These are phyloP conservation scores for Nannobrachium achirus DNA, from an alignment of 2,113 vertebrate genomes.

Conservation along the genomic window DNA sequence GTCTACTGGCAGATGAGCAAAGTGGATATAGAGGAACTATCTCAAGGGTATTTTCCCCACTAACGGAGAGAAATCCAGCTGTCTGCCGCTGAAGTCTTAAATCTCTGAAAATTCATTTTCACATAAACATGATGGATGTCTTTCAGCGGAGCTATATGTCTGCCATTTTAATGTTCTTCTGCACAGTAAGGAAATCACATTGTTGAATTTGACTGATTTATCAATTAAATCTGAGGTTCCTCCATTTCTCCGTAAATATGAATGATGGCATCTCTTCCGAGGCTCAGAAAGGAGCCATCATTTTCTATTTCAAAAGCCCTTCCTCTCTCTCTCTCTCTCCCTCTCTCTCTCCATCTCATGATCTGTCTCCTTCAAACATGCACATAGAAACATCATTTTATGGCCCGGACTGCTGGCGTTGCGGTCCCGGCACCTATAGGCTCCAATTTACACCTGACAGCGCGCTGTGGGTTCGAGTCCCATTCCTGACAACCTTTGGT, in stretches of 20 bases:
- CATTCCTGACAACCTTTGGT: no score
- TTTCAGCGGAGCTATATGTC: not conserved
- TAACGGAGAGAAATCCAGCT: not conserved
- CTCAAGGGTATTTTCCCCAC: not conserved
- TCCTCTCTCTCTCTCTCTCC: not conserved
- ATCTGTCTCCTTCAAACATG: not conserved
- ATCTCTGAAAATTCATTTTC: constrained; percentile 14
- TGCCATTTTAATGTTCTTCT: not conserved
- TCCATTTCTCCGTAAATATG: constrained; percentile 4
- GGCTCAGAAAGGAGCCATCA: not conserved
- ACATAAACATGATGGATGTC: constrained; percentile 18
- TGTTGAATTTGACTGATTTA: constrained; percentile 10
- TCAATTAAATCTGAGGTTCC: constrained; percentile 31
- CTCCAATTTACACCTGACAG: no score
- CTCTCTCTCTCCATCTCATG: not conserved
- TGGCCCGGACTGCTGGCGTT: no score
- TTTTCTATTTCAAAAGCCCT: not conserved
- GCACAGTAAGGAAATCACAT: not conserved
- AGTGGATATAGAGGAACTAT: constrained; percentile 6
- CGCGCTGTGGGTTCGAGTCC: no score
- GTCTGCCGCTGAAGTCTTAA: not conserved
- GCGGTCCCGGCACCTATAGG: no score
- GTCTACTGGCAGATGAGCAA: constrained; percentile 15
- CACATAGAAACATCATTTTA: not conserved
- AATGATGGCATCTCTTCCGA: constrained; percentile 3